Evolutionary conservation across 2,888 invertebrate species (phyloP), one percentile per base, ranked within the genome.

Genomic region (Caenorhabditis auriculariae): DNA sequence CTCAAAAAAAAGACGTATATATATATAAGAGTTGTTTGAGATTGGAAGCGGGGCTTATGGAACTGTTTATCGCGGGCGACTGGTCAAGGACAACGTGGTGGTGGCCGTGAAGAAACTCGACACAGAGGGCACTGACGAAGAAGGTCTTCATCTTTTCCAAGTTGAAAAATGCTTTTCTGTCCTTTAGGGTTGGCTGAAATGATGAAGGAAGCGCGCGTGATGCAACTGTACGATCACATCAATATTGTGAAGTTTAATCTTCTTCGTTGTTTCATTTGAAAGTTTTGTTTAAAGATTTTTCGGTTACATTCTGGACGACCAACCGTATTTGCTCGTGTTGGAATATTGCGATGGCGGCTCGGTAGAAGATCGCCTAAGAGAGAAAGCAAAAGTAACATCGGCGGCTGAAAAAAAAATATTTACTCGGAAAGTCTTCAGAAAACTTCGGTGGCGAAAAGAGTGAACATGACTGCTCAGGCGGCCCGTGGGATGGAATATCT

Each of bases 201-300:
- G 76, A 75, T 75, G 73, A 75, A 74, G 39, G 76, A 76, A 52
- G 76, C 76, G n/a, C 55, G 76, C 19, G 76, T 76, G 17, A 76
- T 76, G 76, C 76, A 76, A 50, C 47, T 74, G 44, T 76, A 69
- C 59, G 72, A 75, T 48, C 73, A 76, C 57, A 63, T 62, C 41
- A 76, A 76, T 50, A 75, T 76, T 52, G 76, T 76, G 51, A 74
- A 68, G 53, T 56, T 38, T n/a, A 29, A 15, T 26, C 6, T 43
- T 5, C 15, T 4, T 38, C 7, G 5, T 12, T 6, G 4, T 4
- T 17, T 5, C 19, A 7, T 49, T 42, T 35, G 17, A 3, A 27
- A 17, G 3, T 15, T 35, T n/a, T 47, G 29, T 4, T 3, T 39
- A 5, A 19, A 53, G 50, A 27, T 76, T 76, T 47, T 72, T 71